These are phyloP conservation scores for Ditylenchus weischeri DNA, from an alignment of 2,888 invertebrate species.

Conservation along the genomic window DNA sequence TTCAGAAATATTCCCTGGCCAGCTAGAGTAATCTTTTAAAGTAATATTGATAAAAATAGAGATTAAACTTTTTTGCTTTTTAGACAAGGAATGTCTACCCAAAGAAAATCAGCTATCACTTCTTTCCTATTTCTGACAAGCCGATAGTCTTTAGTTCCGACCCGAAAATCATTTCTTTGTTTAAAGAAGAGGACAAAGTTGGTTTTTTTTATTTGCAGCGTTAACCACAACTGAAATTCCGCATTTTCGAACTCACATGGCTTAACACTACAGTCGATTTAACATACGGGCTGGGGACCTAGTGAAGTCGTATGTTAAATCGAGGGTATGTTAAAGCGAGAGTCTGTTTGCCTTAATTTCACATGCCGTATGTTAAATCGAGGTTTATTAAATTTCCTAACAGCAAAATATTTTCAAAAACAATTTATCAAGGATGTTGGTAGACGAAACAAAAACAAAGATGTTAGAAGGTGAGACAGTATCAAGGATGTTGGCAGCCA, in stretches of 20 bases:
- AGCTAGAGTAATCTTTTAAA: conserved; percentile 33
- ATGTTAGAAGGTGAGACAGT: no score
- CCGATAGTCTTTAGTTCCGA: neutral
- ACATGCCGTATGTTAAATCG: no score
- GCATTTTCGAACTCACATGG: neutral
- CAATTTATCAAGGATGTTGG: no score
- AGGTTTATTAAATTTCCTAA: no score
- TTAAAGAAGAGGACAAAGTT: neutral
- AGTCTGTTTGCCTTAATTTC: no score
- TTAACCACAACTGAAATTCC: neutral
- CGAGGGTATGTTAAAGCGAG: no score
- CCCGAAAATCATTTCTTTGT: neutral
- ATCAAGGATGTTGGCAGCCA: no score
- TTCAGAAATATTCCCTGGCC: conserved; percentile 45
- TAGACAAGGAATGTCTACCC: conserved; percentile 42
- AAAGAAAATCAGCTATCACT: conserved; percentile 39
- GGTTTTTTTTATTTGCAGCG: neutral
- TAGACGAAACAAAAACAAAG: no score
- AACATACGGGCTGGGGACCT: no score
- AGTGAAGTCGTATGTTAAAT: no score
- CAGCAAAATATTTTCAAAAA: no score
- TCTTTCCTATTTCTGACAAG: conserved; percentile 16
- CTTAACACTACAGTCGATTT: no score
- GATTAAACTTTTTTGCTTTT: conserved; percentile 6
- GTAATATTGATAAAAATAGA: neutral